Percentiles rank a stretch among this genome's conserved stretches.
Evolutionary conservation across 2,888 invertebrate genomes (phyloP).

Genomic region (Hypolimnas misippus): DNA sequence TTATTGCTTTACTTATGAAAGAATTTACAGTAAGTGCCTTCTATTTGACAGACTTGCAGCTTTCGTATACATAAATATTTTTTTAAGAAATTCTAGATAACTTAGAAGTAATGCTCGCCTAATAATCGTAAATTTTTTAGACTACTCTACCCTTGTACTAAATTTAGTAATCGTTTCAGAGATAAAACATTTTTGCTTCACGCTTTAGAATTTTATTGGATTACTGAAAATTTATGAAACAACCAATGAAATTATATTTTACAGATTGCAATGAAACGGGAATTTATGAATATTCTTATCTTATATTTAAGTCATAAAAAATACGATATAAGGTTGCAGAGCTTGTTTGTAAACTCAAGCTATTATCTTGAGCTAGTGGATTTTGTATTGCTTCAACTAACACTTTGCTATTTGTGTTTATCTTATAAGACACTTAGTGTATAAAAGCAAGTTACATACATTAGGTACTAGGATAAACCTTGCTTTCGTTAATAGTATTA

Average conservation of each 20-base stretch:
- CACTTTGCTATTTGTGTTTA: not conserved
- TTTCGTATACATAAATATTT: no score
- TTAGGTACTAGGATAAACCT: no score
- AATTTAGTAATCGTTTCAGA: not conserved
- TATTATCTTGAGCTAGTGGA: not conserved
- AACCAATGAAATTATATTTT: not conserved
- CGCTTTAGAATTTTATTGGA: not conserved
- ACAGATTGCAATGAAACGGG: not conserved
- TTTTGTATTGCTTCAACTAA: not conserved
- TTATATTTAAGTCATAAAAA: not conserved
- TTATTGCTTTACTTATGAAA: no score
- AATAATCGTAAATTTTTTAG: no score
- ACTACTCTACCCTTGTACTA: no score
- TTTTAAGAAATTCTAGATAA: no score
- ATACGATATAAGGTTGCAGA: not conserved
- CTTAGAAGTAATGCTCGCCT: no score
- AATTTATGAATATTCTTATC: conserved; percentile 4
- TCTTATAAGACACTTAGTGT: not conserved
- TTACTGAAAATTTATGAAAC: not conserved
- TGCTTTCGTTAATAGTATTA: no score
- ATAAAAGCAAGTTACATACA: not conserved
- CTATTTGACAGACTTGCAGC: no score
- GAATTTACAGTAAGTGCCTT: no score
- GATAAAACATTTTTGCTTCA: not conserved
- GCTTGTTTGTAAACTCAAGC: not conserved